Evolutionary conservation across 2,797 vertebrate species (phyloP).

Genomic region (Hydrophis major): DNA sequence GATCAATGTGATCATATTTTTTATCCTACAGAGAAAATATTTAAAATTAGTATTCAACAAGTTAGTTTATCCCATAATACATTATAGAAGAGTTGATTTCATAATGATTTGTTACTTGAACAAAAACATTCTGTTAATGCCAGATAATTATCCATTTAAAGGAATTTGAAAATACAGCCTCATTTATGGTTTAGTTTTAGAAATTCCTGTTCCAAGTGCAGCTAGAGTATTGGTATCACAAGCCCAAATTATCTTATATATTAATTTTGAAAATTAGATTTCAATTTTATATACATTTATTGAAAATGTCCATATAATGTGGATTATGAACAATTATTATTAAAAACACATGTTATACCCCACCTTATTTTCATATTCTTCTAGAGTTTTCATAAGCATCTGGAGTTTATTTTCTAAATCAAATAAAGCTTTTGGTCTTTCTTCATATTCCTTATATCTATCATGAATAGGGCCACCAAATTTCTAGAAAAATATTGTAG

Average conservation of each 20-base stretch:
- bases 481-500: slow-evolving; percentile 70
- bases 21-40: slow-evolving; percentile 79
- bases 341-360: background rate
- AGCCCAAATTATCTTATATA: background rate
- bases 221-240: background rate
- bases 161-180: background rate
- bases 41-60: background rate
- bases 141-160: background rate
- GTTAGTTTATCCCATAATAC: background rate
- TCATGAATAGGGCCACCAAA: slow-evolving; percentile 90
- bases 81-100: background rate
- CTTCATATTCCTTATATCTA: slow-evolving; percentile 86
- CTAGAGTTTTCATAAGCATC: slow-evolving; percentile 88
- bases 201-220: background rate
- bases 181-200: background rate
- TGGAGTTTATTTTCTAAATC: slow-evolving; percentile 92
- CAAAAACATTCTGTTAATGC: background rate
- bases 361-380: slow-evolving; percentile 91
- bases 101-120: background rate
- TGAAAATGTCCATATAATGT: background rate
- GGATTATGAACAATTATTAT: background rate
- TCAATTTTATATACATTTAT: background rate
- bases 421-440: slow-evolving; percentile 89
- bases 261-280: background rate
- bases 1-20: slow-evolving; percentile 82